These are phyloP conservation scores for Falco columbarius DNA, from an alignment of 2,797 vertebrate species.

Conservation along the genomic window DNA sequence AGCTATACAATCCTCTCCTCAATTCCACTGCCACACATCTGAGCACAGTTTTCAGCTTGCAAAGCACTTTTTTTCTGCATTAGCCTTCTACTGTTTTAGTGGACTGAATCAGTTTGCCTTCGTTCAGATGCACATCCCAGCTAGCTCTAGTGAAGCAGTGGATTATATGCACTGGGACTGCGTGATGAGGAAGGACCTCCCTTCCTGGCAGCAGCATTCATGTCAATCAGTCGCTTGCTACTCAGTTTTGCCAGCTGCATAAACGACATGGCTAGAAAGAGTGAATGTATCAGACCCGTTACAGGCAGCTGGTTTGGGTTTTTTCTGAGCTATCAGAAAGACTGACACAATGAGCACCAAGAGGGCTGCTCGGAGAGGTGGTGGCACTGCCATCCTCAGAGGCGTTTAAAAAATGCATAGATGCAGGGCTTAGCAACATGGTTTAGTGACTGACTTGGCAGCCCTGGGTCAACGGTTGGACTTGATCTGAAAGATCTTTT, in stretches of 20 bases:
- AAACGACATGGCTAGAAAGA: background rate
- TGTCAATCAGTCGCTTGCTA: background rate
- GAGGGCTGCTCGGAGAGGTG: too few relatives aligned
- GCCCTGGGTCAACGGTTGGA: too few relatives aligned
- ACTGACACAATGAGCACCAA: background rate
- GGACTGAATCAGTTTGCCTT: background rate
- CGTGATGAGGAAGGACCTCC: background rate
- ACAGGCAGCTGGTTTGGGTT: rapidly evolving
- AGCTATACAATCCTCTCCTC: background rate
- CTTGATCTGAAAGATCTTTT: too few relatives aligned
- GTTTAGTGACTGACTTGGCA: too few relatives aligned
- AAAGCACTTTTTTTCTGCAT: background rate
- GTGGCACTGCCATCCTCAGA: too few relatives aligned
- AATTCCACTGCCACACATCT: background rate
- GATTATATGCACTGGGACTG: background rate
- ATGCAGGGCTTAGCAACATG: too few relatives aligned
- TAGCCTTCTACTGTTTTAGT: background rate
- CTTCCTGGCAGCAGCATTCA: background rate
- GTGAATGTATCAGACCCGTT: background rate
- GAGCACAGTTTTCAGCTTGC: background rate
- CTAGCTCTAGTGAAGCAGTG: background rate
- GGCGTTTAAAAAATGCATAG: too few relatives aligned
- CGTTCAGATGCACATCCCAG: background rate
- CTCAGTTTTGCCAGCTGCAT: background rate
- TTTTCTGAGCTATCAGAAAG: background rate